A percentile compares a stretch with the other conserved stretches of the same genome.
Conservation (phyloP, 1,140 invertebrate species). For the Lepidostoma basale region DNA sequence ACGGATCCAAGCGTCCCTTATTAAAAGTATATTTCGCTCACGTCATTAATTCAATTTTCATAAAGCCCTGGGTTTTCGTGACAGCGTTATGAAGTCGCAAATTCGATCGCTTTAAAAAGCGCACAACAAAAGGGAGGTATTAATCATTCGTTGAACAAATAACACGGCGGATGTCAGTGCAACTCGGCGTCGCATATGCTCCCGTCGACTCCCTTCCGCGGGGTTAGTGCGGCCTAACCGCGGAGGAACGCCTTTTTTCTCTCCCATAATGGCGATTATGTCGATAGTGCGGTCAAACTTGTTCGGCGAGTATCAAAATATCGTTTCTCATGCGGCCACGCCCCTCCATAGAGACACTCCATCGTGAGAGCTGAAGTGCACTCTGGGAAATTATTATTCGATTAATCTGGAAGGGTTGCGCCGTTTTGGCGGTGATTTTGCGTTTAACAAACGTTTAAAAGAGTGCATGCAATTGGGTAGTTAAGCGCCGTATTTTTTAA, state of each 20-base stretch:
- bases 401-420: not conserved
- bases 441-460: too few species aligned
- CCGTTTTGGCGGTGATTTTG: too few species aligned
- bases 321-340: conserved; percentile 36
- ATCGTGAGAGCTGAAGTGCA: not conserved
- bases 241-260: conserved; percentile 37
- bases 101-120: not conserved
- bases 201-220: conserved; percentile 12
- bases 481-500: too few species aligned
- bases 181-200: conserved; percentile 36
- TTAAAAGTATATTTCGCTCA: not conserved
- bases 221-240: conserved; percentile 35
- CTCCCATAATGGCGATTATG: conserved; percentile 27
- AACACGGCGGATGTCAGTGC: conserved; percentile 30
- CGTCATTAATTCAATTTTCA: conserved; percentile 17
- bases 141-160: conserved; percentile 36
- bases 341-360: not conserved
- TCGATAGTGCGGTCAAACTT: conserved; percentile 41
- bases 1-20: conserved; percentile 2
- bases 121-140: conserved; percentile 14
- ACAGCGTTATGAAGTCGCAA: conserved; percentile 21
- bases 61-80: not conserved
- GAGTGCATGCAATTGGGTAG: too few species aligned
- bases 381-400: not conserved
- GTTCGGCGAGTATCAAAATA: conserved; percentile 40